Conservation (phyloP, 2,797 vertebrate genomes). For the Gobionotothen gibberifrons region DNA sequence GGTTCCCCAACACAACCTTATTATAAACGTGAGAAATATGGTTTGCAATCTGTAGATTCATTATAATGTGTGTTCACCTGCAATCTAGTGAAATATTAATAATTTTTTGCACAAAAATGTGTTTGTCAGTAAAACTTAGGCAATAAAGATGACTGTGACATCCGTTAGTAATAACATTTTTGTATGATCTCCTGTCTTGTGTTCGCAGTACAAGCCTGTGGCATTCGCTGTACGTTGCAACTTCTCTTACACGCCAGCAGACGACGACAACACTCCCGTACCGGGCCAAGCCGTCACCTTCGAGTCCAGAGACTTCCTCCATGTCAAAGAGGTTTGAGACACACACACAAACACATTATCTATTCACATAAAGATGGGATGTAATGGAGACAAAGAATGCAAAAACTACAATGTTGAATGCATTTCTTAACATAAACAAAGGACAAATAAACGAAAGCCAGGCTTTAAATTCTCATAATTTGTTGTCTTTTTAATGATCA, state of each 20-base stretch:
- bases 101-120: not conserved
- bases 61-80: not conserved
- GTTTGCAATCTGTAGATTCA: not conserved
- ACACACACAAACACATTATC: not conserved
- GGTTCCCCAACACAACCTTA: too few relatives aligned
- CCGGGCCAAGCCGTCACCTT: conserved; percentile 96
- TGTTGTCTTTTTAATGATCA: conserved; percentile 55
- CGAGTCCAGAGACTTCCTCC: conserved; percentile 97
- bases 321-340: conserved; percentile 95
- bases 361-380: not conserved
- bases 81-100: not conserved
- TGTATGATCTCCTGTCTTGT: not conserved
- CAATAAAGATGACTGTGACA: not conserved
- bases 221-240: conserved; percentile 98
- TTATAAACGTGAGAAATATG: not conserved
- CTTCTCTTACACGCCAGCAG: conserved; percentile 95
- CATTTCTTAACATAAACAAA: not conserved
- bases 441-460: not conserved
- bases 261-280: conserved; percentile 95
- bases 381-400: not conserved
- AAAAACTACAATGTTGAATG: not conserved
- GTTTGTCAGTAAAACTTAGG: not conserved
- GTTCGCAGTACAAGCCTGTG: conserved; percentile 85
- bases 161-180: not conserved
- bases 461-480: not conserved